phyloP scores from a whole-genome alignment of 2,797 vertebrate genomes.

The Notolepis coatsorum region DNA sequence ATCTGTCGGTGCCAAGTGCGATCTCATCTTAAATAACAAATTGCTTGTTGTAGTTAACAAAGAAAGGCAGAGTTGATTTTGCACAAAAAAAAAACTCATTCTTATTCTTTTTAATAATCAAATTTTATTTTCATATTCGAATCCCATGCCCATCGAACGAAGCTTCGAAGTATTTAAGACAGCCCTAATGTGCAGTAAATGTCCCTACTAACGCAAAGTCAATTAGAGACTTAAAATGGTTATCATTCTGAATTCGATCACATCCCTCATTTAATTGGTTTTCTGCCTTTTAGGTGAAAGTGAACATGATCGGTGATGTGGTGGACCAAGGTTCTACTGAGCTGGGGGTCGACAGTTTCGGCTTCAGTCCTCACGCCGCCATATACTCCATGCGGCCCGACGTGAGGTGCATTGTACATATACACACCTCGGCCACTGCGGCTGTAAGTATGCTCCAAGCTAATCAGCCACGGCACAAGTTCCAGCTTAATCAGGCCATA shows the following conservation, averaged over 20 bases:
- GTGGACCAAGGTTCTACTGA: constrained; percentile 92
- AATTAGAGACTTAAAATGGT: background rate
- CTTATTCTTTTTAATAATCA: no score
- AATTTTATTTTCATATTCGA: no score
- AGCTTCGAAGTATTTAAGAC: no score
- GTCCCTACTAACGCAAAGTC: background rate
- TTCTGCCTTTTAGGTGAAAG: constrained; percentile 86
- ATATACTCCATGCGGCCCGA: constrained; percentile 95
- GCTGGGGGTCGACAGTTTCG: constrained; percentile 87
- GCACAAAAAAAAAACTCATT: no score
- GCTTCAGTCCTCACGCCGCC: constrained; percentile 92
- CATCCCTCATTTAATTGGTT: background rate
- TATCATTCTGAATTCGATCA: background rate
- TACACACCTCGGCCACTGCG: constrained; percentile 91
- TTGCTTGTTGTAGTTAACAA: no score
- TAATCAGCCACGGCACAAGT: constrained; percentile 12
- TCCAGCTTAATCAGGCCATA: constrained; percentile 27
- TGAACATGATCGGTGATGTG: constrained; percentile 94
- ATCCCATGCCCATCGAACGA: no score
- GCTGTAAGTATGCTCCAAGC: constrained; percentile 86
- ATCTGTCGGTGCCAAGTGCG: no score
- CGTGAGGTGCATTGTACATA: constrained; percentile 92
- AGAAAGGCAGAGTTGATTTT: no score
- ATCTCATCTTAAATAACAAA: no score
- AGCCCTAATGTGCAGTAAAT: background rate